Evolutionary conservation across 92 coral and sea anemone species (phyloP).

Genomic region (Scolanthus callimorphus): DNA sequence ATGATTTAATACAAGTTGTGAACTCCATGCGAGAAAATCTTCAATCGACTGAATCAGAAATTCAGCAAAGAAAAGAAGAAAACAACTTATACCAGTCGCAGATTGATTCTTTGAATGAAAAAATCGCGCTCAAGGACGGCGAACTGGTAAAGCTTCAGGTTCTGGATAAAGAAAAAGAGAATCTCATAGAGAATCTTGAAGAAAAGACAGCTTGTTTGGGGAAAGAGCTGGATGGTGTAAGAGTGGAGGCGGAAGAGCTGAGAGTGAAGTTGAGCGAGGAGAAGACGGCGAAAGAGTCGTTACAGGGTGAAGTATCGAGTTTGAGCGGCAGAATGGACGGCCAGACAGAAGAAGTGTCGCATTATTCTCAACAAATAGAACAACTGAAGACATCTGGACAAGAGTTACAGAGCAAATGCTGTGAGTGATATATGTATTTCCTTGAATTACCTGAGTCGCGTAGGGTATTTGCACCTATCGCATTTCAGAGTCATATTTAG

Average conservation of each 20-base stretch:
- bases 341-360: slow-evolving; percentile 31
- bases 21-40: slow-evolving; percentile 32
- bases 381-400: slow-evolving; percentile 50
- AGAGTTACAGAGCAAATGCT: slow-evolving; percentile 30
- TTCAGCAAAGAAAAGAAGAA: slow-evolving; percentile 24
- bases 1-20: slow-evolving; percentile 18
- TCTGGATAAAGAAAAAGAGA: slow-evolving; percentile 23
- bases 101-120: slow-evolving; percentile 55
- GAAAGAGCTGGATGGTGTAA: slow-evolving; percentile 45
- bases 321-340: slow-evolving; percentile 50
- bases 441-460: no score
- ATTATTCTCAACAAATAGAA: slow-evolving; percentile 39
- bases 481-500: no score
- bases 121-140: slow-evolving; percentile 47
- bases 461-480: no score
- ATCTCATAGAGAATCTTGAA: slow-evolving; percentile 32
- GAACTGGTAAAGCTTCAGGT: slow-evolving; percentile 42
- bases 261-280: slow-evolving; percentile 43
- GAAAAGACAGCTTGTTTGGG: slow-evolving; percentile 40
- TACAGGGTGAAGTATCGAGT: slow-evolving; percentile 50
- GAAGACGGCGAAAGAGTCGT: slow-evolving; percentile 46
- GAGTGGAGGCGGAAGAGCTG: slow-evolving; percentile 47
- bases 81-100: slow-evolving; percentile 33
- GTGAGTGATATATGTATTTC: no score
- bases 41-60: slow-evolving; percentile 32